Evolutionary conservation across 2,888 invertebrate species (phyloP).

Genomic region (Caenorhabditis doughertyi): DNA sequence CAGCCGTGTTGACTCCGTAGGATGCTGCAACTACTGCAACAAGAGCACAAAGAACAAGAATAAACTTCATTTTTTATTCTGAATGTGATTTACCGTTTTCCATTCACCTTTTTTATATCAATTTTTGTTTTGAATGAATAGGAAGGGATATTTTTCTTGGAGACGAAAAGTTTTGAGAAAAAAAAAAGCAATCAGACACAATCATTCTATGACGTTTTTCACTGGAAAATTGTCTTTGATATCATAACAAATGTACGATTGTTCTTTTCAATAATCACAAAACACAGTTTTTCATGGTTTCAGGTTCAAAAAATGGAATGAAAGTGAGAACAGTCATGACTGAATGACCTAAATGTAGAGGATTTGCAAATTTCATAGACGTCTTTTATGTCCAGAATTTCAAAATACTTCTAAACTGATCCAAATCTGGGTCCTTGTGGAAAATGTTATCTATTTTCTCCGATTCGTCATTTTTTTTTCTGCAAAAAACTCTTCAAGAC

Average conservation of each 20-base stretch:
- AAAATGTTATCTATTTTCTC: background rate
- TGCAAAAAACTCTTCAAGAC: background rate
- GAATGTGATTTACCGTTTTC: background rate
- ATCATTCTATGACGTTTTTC: background rate
- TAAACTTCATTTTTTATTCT: conserved; percentile 25
- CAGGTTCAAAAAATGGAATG: too few relatives aligned
- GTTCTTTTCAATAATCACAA: too few relatives aligned
- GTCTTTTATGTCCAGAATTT: background rate
- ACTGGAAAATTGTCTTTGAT: background rate
- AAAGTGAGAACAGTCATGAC: too few relatives aligned
- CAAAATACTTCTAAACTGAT: too few relatives aligned
- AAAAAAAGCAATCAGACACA: conserved; percentile 1
- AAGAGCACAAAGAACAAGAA: conserved; percentile 26
- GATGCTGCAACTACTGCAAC: conserved; percentile 13
- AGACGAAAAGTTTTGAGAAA: conserved; percentile 13
- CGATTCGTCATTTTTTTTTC: conserved; percentile 34
- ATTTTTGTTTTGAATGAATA: conserved; percentile 30
- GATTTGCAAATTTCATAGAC: conserved; percentile 33
- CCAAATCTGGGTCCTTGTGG: conserved; percentile 31
- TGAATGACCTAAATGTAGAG: too few relatives aligned
- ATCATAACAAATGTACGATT: background rate
- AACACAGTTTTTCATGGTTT: too few relatives aligned
- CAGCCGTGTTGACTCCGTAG: conserved; percentile 32
- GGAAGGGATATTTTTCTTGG: background rate
- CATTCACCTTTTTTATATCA: conserved; percentile 1